These are phyloP conservation scores for Pollenia amentaria DNA, from an alignment of 2,888 invertebrate genomes.

Conservation along the genomic window DNA sequence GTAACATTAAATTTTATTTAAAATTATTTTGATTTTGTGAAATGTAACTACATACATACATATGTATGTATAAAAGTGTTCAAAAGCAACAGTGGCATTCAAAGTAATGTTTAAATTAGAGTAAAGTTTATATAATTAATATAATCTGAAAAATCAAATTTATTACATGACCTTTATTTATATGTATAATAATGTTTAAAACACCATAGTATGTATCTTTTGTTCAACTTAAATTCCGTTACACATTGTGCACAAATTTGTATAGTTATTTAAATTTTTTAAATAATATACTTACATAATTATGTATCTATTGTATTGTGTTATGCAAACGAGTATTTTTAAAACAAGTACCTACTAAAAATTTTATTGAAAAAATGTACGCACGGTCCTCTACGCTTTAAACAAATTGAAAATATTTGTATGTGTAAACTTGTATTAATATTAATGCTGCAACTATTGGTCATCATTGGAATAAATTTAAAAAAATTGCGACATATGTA, in stretches of 20 bases:
- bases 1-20: too few relatives aligned
- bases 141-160: neutral
- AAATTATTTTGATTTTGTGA: too few relatives aligned
- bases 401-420: slow-evolving; percentile 18
- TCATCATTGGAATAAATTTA: slow-evolving; percentile 29
- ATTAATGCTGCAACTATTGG: slow-evolving; percentile 6
- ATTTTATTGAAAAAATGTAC: slow-evolving; percentile 3
- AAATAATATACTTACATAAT: slow-evolving; percentile 15
- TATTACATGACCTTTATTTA: slow-evolving; percentile 52
- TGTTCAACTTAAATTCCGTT: slow-evolving; percentile 13
- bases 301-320: neutral
- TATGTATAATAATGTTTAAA: slow-evolving; percentile 19
- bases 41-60: too few relatives aligned
- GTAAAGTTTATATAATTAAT: too few relatives aligned
- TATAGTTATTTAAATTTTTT: neutral
- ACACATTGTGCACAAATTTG: slow-evolving; percentile 41
- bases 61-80: too few relatives aligned
- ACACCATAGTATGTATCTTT: neutral
- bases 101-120: too few relatives aligned
- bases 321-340: neutral
- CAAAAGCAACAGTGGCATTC: too few relatives aligned
- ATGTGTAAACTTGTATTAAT: neutral
- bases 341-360: neutral
- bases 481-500: slow-evolving; percentile 52
- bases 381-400: slow-evolving; percentile 2